Evolutionary conservation across 2,888 invertebrate genomes (phyloP), one percentile per base, ranked within the genome.

Genomic region (Acleris sparsana): DNA sequence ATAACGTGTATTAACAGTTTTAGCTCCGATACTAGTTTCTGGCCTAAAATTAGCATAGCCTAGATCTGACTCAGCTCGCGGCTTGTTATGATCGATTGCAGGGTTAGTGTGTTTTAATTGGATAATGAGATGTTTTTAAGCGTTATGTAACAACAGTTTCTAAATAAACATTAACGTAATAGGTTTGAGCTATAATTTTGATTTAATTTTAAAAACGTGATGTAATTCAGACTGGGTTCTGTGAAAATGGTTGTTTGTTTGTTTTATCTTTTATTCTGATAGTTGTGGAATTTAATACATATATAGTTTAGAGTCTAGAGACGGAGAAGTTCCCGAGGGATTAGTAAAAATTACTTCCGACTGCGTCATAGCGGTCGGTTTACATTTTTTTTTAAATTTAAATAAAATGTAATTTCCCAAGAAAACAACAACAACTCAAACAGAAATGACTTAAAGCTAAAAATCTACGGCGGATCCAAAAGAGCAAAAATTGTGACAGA

Each of bases 1-100:
- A 71, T 72, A 70, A 70, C 67, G 68, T 73, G 66, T 72, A 68
- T 69, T 60, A 72, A 57, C 61, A 56, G 56, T 66, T 66, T 66
- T 61, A 57, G 65, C 55, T 49, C 39, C 22, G 57, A 48, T 55
- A 55, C 59, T 48, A 52, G 56, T 46, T 44, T 17, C 22, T 4
- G 33, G 44, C 60, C 61, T 66, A 66, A 66, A 61, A 66, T 66
- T 66, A 66, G 65, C 65, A 61, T 66, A 61, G 39, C 65, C 65
- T 61, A 66, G 65, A 61, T 66, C 61, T 57, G 61, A 61, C 52
- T 66, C 65, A 66, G 55, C 64, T 43, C 20, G 18, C 5, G 49
- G 64, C 60, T 16, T 17, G 55, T 13, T 49, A 29, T 60, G 60
- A 65, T 60, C 43, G 53, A 60, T 60, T 55, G 53, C 51, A 17